Conservation (phyloP, 37 sponge, comb jelly and placozoan species). For the Lycopodina hypogea region DNA sequence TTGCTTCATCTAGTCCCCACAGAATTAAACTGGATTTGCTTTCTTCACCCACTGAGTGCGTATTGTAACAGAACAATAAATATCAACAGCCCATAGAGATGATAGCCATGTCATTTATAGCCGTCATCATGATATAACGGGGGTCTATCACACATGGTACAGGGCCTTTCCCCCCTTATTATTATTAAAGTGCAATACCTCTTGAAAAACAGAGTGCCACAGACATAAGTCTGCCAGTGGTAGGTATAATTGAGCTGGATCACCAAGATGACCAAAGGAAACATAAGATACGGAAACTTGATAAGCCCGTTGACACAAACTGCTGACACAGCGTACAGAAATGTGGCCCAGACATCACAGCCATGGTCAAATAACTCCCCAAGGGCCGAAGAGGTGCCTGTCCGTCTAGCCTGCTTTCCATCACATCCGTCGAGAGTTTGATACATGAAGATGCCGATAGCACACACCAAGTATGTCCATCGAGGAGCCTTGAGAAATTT, state of each 20-base stretch:
- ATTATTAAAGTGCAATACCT: too few species aligned
- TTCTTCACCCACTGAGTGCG: too few species aligned
- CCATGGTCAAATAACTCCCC: constrained; percentile 98
- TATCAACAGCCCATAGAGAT: too few species aligned
- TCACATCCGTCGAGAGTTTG: constrained; percentile 91
- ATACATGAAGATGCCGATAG: constrained; percentile 78
- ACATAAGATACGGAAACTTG: constrained; percentile 40
- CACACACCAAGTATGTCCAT: constrained; percentile 69
- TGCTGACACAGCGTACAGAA: constrained; percentile 59
- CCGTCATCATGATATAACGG: too few species aligned
- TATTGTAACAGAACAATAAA: too few species aligned
- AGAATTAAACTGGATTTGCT: too few species aligned
- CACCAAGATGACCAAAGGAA: constrained; percentile 36
- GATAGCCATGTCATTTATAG: too few species aligned
- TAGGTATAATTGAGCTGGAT: constrained; percentile 63
- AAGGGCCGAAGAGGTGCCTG: constrained; percentile 55
- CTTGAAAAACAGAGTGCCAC: constrained; percentile 75
- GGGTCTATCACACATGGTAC: too few species aligned
- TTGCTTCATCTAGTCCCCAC: too few species aligned
- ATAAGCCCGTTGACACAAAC: constrained; percentile 41
- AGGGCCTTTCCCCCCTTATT: too few species aligned
- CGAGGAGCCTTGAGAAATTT: constrained; percentile 63
- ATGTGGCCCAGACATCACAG: constrained; percentile 79
- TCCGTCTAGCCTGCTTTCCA: constrained; percentile 94
- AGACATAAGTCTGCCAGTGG: constrained; percentile 93